Conservation (phyloP, 2,113 vertebrate genomes). For the Gopherus flavomarginatus region DNA sequence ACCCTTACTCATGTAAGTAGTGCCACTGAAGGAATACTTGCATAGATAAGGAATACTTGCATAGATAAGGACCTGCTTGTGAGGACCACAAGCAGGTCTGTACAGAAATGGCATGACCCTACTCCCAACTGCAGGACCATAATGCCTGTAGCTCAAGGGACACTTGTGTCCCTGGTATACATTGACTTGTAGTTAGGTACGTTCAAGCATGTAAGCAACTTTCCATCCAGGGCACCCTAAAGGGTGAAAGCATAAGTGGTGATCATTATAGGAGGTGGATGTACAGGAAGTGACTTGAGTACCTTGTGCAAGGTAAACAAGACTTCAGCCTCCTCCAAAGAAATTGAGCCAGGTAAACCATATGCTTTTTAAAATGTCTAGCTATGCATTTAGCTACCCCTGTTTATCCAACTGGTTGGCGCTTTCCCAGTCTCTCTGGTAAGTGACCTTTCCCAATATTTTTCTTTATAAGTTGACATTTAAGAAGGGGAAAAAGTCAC, state of each 20-base stretch:
- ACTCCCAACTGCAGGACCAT: neutral
- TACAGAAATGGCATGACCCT: neutral
- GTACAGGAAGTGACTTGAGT: conserved; percentile 10
- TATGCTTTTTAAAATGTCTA: conserved; percentile 36
- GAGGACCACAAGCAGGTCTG: neutral
- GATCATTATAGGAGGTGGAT: neutral
- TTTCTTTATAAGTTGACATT: conserved; percentile 73
- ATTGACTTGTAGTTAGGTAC: neutral
- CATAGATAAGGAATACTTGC: too few relatives aligned
- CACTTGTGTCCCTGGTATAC: fast-evolving
- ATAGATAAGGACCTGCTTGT: neutral
- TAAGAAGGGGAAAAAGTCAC: conserved; percentile 45
- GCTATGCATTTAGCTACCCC: conserved; percentile 36
- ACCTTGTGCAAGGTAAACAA: conserved; percentile 18
- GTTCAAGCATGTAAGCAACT: neutral
- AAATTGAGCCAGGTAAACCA: conserved; percentile 42
- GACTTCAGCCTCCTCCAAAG: neutral
- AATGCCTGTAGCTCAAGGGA: fast-evolving
- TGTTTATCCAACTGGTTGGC: conserved; percentile 66
- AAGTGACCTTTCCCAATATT: conserved; percentile 70
- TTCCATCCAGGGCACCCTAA: neutral
- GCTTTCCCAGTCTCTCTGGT: conserved; percentile 45
- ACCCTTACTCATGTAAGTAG: neutral
- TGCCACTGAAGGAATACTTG: neutral
- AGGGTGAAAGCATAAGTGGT: neutral